phyloP scores from a whole-genome alignment of 2,888 invertebrate genomes.

The Dendrolimus pini region DNA sequence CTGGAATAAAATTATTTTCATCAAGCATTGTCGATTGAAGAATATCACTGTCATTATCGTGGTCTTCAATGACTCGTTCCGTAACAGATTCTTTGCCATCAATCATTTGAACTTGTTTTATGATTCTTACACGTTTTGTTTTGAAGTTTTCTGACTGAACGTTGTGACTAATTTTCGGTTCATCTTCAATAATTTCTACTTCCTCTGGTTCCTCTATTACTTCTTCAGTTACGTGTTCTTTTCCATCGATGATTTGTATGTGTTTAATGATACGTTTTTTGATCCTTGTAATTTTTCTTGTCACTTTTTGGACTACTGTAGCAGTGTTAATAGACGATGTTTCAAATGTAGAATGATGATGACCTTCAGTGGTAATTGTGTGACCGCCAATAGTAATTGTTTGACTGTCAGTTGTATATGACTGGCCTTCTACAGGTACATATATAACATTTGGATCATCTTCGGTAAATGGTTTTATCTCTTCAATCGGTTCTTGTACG shows the following conservation, averaged over 20 bases:
- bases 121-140: conserved; percentile 73
- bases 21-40: conserved; percentile 31
- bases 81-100: conserved; percentile 88
- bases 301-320: conserved; percentile 87
- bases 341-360: conserved; percentile 34
- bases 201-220: conserved; percentile 90
- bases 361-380: conserved; percentile 26
- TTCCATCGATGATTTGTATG: conserved; percentile 87
- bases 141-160: conserved; percentile 42
- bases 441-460: not conserved
- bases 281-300: conserved; percentile 83
- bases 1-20: not conserved
- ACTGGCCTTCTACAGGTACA: not conserved
- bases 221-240: conserved; percentile 89
- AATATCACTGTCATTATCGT: conserved; percentile 70
- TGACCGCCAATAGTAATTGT: conserved; percentile 6
- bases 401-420: not conserved
- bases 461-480: conserved; percentile 17
- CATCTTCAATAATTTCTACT: conserved; percentile 82
- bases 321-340: conserved; percentile 48
- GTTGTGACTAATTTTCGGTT: conserved; percentile 45
- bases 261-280: conserved; percentile 85
- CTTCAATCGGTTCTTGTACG: conserved; percentile 36
- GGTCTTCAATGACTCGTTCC: conserved; percentile 87
- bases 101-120: conserved; percentile 82